These are phyloP conservation scores for Ischnus inquisitorius DNA, from an alignment of 2,888 invertebrate species.

Conservation along the genomic window DNA sequence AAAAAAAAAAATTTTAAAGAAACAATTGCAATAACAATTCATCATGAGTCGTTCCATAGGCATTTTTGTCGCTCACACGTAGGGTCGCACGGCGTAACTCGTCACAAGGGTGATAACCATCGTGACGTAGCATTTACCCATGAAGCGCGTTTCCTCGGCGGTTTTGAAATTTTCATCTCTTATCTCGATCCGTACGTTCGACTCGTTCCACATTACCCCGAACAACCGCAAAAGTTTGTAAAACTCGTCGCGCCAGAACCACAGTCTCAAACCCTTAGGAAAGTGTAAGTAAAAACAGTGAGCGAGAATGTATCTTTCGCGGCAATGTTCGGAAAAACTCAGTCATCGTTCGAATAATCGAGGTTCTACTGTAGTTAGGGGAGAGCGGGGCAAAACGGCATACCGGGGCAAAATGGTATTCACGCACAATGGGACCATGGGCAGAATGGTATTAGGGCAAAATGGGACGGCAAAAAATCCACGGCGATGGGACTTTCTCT, in stretches of 20 bases:
- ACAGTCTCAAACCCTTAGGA: conserved; percentile 59
- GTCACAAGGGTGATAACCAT: conserved; percentile 59
- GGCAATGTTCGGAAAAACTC: too few relatives aligned
- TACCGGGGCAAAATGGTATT: too few relatives aligned
- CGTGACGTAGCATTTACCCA: conserved; percentile 59
- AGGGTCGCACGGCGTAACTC: conserved; percentile 63
- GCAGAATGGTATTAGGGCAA: too few relatives aligned
- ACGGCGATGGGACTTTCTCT: too few relatives aligned
- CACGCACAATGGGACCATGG: too few relatives aligned
- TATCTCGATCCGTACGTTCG: conserved; percentile 18
- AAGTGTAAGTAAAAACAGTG: too few relatives aligned
- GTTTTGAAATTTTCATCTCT: conserved; percentile 43
- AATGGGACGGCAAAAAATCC: too few relatives aligned
- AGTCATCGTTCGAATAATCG: too few relatives aligned
- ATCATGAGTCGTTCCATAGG: not conserved
- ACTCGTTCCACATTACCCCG: conserved; percentile 59
- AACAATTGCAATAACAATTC: not conserved
- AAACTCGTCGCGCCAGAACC: conserved; percentile 62
- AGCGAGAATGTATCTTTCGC: too few relatives aligned
- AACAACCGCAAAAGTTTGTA: conserved; percentile 49
- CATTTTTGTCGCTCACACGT: conserved; percentile 46
- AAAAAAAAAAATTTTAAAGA: not conserved
- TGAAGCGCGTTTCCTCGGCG: conserved; percentile 37
- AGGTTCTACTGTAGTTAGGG: too few relatives aligned
- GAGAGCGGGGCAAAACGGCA: too few relatives aligned